Evolutionary conservation across 53 echinoderm and acorn worm species (phyloP), one percentile per base, ranked within the genome.

Genomic region (Holothuria leucospilota): DNA sequence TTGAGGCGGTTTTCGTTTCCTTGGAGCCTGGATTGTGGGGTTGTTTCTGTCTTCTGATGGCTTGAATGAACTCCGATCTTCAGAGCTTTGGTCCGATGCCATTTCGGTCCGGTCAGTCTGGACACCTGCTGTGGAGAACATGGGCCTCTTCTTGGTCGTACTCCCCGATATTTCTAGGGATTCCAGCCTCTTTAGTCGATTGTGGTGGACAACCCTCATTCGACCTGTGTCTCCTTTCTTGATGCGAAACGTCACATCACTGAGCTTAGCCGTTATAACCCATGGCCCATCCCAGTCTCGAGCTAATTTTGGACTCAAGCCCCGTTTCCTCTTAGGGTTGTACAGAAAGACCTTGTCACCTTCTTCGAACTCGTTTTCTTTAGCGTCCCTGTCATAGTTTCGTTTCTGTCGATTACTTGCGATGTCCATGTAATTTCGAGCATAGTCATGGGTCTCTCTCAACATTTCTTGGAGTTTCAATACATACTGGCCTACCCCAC

Each of bases 181-280:
- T 24, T 77, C 78, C 1, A 20, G 13, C 16, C 21, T 26, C 53
- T 79, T 61, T 9, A 79, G 59, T 58, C 79, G 28, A 11, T 79
- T 79, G 24, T 60, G 59, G 26, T 79, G 27, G 29, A 79, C 79
- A 26, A 60, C 51, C 10, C 60, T 58, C 60, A 13, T 79, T 20
- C n/a, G 9, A 14, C 23, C 10, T 11, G 59, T 79, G 2, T 23
- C 27, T 1, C 24, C 10, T 15, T 59, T 59, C 79, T 79, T 79
- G 26, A 79, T 79, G 26, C 79, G 25, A 53, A 59, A 79, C 14
- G 61, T 79, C 26, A 79, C 79, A 60, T 79, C 79, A 29, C 79
- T 79, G 8, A 79, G 38, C 5, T 20, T 29, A 28, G 59, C 79
- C 0, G 2, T 29, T 10, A 60, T 25, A 20, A 30, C 24, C 64